These are phyloP conservation scores for Epicampocera succincta DNA, from an alignment of 2,888 invertebrate species.

Conservation along the genomic window DNA sequence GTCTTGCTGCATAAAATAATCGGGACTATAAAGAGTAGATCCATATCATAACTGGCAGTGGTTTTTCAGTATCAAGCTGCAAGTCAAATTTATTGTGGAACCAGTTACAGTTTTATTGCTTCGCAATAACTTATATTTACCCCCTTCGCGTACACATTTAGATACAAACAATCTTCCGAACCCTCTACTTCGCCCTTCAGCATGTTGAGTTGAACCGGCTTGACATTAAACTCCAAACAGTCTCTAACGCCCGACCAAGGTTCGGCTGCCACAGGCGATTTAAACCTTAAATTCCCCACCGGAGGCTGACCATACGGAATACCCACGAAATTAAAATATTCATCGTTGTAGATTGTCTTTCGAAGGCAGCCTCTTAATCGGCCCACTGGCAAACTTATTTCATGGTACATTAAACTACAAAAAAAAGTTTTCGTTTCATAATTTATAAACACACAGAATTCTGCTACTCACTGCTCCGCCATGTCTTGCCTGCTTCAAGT, in stretches of 20 bases:
- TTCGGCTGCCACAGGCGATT: constrained; percentile 81
- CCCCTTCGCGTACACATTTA: constrained; percentile 80
- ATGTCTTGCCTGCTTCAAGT: too few relatives aligned
- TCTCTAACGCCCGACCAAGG: constrained; percentile 82
- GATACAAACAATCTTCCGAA: constrained; percentile 82
- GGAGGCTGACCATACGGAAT: constrained; percentile 81
- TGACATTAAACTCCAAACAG: constrained; percentile 78
- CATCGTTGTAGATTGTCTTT: constrained; percentile 77
- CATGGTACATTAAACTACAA: constrained; percentile 28
- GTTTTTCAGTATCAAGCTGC: constrained; percentile 70
- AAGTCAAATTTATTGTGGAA: background rate
- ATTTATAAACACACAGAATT: too few relatives aligned
- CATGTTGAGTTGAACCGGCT: constrained; percentile 79
- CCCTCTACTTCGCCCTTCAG: constrained; percentile 81
- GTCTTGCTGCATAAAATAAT: constrained; percentile 80
- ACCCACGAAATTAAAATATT: constrained; percentile 79
- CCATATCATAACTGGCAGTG: constrained; percentile 80
- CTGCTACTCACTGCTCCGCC: too few relatives aligned
- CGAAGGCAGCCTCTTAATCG: constrained; percentile 78
- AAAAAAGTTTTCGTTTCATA: background rate
- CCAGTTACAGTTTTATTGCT: background rate
- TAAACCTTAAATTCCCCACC: constrained; percentile 77
- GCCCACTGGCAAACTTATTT: constrained; percentile 74
- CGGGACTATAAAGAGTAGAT: constrained; percentile 81
- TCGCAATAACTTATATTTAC: constrained; percentile 69